Evolutionary conservation across 2,888 invertebrate species (phyloP).

Genomic region (Drosophila flavopinicola): DNA sequence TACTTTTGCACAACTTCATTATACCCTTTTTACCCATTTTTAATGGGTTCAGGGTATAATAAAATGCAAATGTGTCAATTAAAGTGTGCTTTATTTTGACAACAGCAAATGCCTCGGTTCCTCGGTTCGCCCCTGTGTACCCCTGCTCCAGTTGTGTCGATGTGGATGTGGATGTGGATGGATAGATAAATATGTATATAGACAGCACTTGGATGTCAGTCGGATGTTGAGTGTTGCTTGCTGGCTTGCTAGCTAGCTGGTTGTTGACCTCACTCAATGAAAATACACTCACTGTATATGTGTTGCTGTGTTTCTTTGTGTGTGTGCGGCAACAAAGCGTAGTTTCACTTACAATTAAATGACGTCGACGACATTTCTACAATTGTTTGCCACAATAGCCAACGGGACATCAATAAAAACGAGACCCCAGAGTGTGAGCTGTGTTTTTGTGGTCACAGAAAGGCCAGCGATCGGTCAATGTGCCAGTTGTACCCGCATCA

Average conservation of each 20-base stretch:
- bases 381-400: slow-evolving; percentile 74
- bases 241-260: slow-evolving; percentile 39
- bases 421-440: slow-evolving; percentile 51
- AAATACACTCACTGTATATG: slow-evolving; percentile 9
- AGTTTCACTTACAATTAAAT: slow-evolving; percentile 81
- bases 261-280: slow-evolving; percentile 71
- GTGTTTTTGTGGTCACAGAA: slow-evolving; percentile 41
- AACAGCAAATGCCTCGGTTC: slow-evolving; percentile 54
- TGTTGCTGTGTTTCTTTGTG: neutral
- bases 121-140: neutral
- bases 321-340: slow-evolving; percentile 61
- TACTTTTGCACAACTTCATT: too few relatives aligned
- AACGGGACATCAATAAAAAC: slow-evolving; percentile 78
- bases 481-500: slow-evolving; percentile 78
- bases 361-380: slow-evolving; percentile 76
- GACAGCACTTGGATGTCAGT: slow-evolving; percentile 69
- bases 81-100: slow-evolving; percentile 81
- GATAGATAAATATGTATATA: slow-evolving; percentile 59
- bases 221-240: slow-evolving; percentile 63
- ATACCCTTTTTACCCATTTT: too few relatives aligned
- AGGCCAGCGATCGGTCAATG: slow-evolving; percentile 73
- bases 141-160: slow-evolving; percentile 15
- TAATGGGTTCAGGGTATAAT: too few relatives aligned
- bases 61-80: slow-evolving; percentile 81
- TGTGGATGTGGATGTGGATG: slow-evolving; percentile 39